Percentiles rank a stretch among this genome's conserved stretches.
Evolutionary conservation across 1,140 invertebrate species (phyloP).

Genomic region (Leptestheria dahalacensis): DNA sequence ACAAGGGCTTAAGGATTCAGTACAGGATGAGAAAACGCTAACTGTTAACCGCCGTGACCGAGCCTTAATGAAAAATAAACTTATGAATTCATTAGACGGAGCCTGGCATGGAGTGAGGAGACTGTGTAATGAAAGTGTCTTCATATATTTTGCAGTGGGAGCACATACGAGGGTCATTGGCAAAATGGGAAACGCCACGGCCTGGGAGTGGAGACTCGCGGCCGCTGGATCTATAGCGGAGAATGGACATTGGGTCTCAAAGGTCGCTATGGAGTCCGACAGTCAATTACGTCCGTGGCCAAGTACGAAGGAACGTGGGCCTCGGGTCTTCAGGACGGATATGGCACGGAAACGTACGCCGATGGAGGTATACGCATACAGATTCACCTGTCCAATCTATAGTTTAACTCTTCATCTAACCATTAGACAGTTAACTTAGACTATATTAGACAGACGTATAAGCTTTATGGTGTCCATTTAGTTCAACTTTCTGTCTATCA

Average conservation of each 20-base stretch:
- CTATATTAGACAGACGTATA: no score
- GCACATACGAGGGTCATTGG: constrained; percentile 96
- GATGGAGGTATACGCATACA: constrained; percentile 72
- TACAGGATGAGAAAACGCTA: no score
- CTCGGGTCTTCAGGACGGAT: constrained; percentile 94
- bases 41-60: no score
- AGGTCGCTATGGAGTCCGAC: constrained; percentile 91
- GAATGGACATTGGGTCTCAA: constrained; percentile 99
- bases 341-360: constrained; percentile 97
- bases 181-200: constrained; percentile 98
- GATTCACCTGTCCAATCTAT: not conserved
- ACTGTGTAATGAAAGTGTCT: not conserved
- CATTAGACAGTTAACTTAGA: no score
- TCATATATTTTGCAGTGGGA: constrained; percentile 53
- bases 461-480: no score
- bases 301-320: constrained; percentile 99
- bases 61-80: no score
- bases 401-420: no score
- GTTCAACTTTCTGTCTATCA: no score
- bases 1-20: no score
- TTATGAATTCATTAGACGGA: no score
- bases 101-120: no score
- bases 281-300: constrained; percentile 83
- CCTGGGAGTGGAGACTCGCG: constrained; percentile 87
- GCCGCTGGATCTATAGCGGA: constrained; percentile 91